phyloP scores from a whole-genome alignment of 2,797 vertebrate genomes.

The Oreochromis grahami region DNA sequence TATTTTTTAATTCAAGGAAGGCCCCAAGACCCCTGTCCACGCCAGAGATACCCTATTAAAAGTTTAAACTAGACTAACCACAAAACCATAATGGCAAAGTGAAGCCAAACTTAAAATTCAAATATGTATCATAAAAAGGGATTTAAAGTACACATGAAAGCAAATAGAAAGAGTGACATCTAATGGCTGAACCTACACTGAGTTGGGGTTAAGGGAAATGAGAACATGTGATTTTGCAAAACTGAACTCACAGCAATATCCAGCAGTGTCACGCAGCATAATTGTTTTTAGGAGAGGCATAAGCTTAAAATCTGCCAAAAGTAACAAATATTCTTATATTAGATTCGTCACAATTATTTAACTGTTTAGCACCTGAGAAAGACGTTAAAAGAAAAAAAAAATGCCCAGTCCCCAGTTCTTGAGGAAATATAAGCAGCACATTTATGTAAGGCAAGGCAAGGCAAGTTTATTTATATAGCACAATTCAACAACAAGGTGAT shows the following conservation, averaged over 20 bases:
- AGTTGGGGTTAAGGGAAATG: background rate
- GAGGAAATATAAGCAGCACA: background rate
- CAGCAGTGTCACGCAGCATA: background rate
- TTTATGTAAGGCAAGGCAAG: no score
- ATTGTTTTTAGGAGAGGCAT: background rate
- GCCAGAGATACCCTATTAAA: background rate
- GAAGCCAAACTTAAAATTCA: background rate
- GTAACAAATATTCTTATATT: background rate
- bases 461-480: no score
- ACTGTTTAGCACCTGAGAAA: background rate
- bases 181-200: conserved; percentile 20
- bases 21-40: background rate
- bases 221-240: background rate
- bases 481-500: no score
- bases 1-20: background rate
- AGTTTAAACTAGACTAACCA: background rate
- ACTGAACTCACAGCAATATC: background rate
- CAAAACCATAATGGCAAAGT: background rate
- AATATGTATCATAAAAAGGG: background rate
- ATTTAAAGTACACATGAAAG: background rate
- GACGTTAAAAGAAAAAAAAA: background rate
- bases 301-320: background rate
- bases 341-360: background rate
- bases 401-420: background rate
- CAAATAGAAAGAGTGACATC: conserved; percentile 44